These are phyloP conservation scores for Pollenia griseotomentosa DNA, from an alignment of 2,888 invertebrate species.

Conservation along the genomic window DNA sequence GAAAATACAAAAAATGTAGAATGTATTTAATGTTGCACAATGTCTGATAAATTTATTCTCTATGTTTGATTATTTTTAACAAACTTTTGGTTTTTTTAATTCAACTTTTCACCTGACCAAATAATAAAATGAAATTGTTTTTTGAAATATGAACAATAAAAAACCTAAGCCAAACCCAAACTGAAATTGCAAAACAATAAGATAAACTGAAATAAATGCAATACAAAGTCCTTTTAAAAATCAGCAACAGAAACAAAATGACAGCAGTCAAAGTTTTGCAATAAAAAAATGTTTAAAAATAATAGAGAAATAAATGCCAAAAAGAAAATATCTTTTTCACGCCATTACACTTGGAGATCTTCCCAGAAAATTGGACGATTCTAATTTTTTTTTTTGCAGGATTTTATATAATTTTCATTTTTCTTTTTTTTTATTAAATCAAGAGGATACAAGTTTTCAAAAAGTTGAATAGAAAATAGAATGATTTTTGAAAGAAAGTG, in stretches of 20 bases:
- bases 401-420: background rate
- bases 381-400: too few species aligned
- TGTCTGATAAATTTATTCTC: background rate
- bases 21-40: conserved; percentile 11
- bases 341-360: conserved; percentile 61
- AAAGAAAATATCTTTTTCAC: conserved; percentile 54
- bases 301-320: conserved; percentile 28
- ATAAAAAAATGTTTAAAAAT: conserved; percentile 16
- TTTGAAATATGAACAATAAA: background rate
- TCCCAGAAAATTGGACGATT: conserved; percentile 32
- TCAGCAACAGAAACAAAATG: conserved; percentile 17
- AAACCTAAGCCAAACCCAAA: conserved; percentile 22
- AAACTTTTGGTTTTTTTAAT: conserved; percentile 50
- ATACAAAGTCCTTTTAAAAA: conserved; percentile 15
- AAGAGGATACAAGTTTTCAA: background rate
- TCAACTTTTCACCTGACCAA: conserved; percentile 69
- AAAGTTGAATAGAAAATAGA: background rate
- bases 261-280: conserved; percentile 43
- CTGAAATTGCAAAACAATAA: conserved; percentile 37
- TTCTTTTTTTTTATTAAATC: conserved; percentile 20
- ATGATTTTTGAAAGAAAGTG: background rate
- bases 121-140: conserved; percentile 44
- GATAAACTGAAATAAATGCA: conserved; percentile 28
- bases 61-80: background rate
- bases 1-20: conserved; percentile 2